Percentiles rank a stretch among this genome's conserved stretches.
Conservation (phyloP, 1,140 invertebrate genomes). For the Aethina tumida region DNA sequence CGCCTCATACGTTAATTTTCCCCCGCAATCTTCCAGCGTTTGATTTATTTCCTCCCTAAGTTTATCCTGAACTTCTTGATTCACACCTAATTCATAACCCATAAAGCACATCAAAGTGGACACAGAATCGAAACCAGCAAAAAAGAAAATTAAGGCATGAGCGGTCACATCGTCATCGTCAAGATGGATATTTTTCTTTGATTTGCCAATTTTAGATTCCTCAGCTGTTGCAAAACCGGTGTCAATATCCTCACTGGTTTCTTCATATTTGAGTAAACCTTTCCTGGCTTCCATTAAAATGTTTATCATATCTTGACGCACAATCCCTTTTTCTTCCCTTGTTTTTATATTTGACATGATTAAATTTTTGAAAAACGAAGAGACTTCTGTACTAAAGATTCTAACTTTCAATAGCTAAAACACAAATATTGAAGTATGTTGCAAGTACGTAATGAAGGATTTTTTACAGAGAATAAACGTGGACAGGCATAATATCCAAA, state of each 20-base stretch:
- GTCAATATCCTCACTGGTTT: constrained; percentile 4
- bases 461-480: constrained; percentile 5
- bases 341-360: constrained; percentile 29
- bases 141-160: constrained; percentile 35
- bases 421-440: neutral
- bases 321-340: constrained; percentile 31
- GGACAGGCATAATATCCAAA: constrained; percentile 3
- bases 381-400: constrained; percentile 15
- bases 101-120: constrained; percentile 27
- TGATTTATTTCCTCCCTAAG: constrained; percentile 30
- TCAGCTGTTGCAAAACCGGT: constrained; percentile 20
- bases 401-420: constrained; percentile 13
- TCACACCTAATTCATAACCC: constrained; percentile 38
- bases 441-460: neutral
- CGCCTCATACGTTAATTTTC: constrained; percentile 16
- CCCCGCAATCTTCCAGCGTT: constrained; percentile 7
- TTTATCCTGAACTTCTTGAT: constrained; percentile 41
- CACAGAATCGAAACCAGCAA: constrained; percentile 35
- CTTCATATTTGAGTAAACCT: constrained; percentile 17
- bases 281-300: constrained; percentile 31
- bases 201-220: constrained; percentile 17
- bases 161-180: constrained; percentile 27
- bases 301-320: constrained; percentile 39
- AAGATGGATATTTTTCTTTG: no score
- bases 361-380: constrained; percentile 18